Evolutionary conservation across 1,140 invertebrate genomes (phyloP).

Genomic region (Paraescarpia echinospica): DNA sequence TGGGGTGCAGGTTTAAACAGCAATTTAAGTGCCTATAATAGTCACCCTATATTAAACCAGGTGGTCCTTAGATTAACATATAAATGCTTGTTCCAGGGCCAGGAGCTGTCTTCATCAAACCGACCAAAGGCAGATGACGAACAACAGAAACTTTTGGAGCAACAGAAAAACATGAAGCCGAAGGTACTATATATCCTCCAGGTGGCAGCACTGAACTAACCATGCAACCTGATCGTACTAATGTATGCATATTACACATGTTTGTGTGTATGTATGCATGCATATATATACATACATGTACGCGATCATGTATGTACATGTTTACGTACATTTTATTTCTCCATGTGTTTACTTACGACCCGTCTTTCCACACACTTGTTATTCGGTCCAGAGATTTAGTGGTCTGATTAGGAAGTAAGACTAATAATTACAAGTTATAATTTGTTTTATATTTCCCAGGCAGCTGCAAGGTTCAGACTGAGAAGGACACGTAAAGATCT

Average conservation of each 20-base stretch:
- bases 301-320: background rate
- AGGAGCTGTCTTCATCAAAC: background rate
- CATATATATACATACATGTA: constrained; percentile 10
- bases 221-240: background rate
- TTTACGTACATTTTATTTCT: too few species aligned
- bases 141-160: background rate
- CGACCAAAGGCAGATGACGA: background rate
- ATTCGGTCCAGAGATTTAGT: too few species aligned
- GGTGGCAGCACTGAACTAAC: background rate
- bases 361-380: too few species aligned
- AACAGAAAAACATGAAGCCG: background rate
- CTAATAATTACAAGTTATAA: too few species aligned
- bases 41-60: background rate
- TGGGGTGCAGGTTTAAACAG: too few species aligned
- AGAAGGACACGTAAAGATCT: constrained; percentile 46
- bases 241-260: background rate
- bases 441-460: constrained; percentile 27
- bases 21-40: background rate
- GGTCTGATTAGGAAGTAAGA: too few species aligned
- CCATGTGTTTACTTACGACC: too few species aligned
- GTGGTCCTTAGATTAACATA: background rate
- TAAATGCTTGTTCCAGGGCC: background rate
- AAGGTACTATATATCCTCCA: background rate
- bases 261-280: background rate
- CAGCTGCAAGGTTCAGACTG: constrained; percentile 49